These are phyloP conservation scores for Drosophila picticornis DNA, from an alignment of 2,888 invertebrate species.

Conservation along the genomic window DNA sequence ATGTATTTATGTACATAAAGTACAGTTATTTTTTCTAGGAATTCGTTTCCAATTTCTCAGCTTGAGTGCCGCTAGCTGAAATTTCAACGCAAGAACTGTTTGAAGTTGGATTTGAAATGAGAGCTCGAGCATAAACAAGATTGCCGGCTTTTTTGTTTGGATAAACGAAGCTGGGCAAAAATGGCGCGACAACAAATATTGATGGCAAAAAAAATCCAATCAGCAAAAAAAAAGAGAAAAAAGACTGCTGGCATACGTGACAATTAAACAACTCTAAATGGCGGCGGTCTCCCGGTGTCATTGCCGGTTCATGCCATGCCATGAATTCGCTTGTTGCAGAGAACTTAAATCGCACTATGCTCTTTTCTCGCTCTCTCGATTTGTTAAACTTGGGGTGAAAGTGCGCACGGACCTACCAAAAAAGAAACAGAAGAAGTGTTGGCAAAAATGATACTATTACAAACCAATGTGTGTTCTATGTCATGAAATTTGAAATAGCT, in stretches of 20 bases:
- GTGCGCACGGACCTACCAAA: conserved; percentile 21
- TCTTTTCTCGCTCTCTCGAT: neutral
- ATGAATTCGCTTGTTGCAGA: conserved; percentile 2
- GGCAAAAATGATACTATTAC: neutral
- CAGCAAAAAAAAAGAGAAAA: conserved; percentile 35
- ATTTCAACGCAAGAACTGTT: conserved; percentile 11
- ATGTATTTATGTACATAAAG: neutral
- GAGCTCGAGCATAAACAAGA: conserved; percentile 33
- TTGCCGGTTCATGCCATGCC: conserved; percentile 16
- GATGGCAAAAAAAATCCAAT: conserved; percentile 30
- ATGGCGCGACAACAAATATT: conserved; percentile 25
- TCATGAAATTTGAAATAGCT: conserved; percentile 34
- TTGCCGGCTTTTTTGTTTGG: conserved; percentile 4
- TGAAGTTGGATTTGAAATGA: conserved; percentile 17
- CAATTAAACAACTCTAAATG: conserved; percentile 56
- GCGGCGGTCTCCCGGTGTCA: conserved; percentile 38
- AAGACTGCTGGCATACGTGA: conserved; percentile 68
- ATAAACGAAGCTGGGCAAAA: conserved; percentile 25
- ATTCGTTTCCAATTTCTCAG: conserved; percentile 3
- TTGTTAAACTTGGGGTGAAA: conserved; percentile 38
- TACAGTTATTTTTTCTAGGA: neutral
- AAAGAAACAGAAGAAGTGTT: neutral
- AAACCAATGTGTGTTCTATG: neutral
- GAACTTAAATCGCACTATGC: conserved; percentile 4
- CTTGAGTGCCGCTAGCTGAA: conserved; percentile 9